Conservation (phyloP, 92 coral and sea anemone genomes). For the Heteractis magnifica region DNA sequence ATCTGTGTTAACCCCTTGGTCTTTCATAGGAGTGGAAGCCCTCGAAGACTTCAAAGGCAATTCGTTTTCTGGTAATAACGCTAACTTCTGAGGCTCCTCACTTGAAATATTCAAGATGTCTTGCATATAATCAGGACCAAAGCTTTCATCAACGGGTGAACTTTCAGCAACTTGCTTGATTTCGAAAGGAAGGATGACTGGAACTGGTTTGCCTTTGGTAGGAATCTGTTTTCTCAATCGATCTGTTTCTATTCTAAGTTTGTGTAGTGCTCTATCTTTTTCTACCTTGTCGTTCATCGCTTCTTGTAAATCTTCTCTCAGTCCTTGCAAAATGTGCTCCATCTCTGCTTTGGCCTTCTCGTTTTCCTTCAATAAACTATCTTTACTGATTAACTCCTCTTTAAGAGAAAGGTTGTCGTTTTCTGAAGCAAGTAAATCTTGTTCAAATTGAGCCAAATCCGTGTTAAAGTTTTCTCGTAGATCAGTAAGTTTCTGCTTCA, state of each 20-base stretch:
- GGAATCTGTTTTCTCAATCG: conserved; percentile 49
- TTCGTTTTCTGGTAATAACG: conserved; percentile 28
- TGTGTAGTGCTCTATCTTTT: conserved; percentile 49
- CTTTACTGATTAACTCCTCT: conserved; percentile 48
- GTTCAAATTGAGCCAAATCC: conserved; percentile 73
- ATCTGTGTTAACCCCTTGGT: conserved; percentile 44
- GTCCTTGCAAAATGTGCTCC: conserved; percentile 55
- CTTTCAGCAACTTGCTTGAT: conserved; percentile 49
- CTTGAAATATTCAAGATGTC: conserved; percentile 52
- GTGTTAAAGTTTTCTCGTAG: conserved; percentile 50
- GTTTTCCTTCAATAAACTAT: conserved; percentile 32
- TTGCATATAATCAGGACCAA: conserved; percentile 36
- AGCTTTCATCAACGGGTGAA: conserved; percentile 52
- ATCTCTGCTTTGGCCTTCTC: conserved; percentile 43
- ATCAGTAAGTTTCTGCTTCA: conserved; percentile 54
- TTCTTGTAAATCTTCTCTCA: conserved; percentile 69
- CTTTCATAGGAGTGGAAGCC: conserved; percentile 20
- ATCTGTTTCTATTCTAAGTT: conserved; percentile 46
- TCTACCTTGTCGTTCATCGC: conserved; percentile 57
- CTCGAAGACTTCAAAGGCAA: conserved; percentile 11
- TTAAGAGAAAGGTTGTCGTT: conserved; percentile 65
- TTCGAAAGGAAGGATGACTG: conserved; percentile 56
- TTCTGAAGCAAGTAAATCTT: conserved; percentile 55
- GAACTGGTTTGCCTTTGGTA: conserved; percentile 46
- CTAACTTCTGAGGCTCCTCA: conserved; percentile 59